phyloP scores from a whole-genome alignment of 2,113 vertebrate species.

The Oreochromis spilurus region DNA sequence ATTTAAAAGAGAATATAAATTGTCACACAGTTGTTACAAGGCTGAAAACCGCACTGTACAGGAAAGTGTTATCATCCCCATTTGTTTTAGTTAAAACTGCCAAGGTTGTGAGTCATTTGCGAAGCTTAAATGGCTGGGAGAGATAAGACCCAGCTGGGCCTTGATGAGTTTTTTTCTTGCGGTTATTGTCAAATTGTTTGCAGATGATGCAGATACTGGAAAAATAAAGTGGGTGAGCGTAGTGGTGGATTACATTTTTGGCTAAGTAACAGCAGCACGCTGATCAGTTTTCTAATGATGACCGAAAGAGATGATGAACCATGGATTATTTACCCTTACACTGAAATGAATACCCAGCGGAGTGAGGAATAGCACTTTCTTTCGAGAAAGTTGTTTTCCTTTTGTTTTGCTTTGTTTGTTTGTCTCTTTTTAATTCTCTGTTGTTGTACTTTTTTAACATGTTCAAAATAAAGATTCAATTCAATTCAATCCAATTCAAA shows the following conservation, averaged over 20 bases:
- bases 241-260: background rate
- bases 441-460: background rate
- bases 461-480: background rate
- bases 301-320: background rate
- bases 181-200: background rate
- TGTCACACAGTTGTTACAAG: background rate
- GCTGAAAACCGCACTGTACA: background rate
- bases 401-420: background rate
- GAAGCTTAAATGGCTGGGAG: background rate
- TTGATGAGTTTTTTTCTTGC: background rate
- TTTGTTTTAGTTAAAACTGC: background rate
- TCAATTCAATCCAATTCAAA: background rate
- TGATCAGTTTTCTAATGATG: background rate
- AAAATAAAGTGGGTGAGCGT: background rate
- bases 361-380: too few species aligned
- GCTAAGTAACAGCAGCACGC: background rate
- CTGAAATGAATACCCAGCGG: too few species aligned
- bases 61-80: background rate
- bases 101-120: background rate
- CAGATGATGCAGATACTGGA: background rate
- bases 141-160: background rate
- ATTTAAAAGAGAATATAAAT: background rate
- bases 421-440: background rate
- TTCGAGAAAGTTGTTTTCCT: background rate
- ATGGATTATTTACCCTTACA: background rate